Percentiles rank a stretch among this genome's conserved stretches.
Evolutionary conservation across 1,140 invertebrate species (phyloP).

Genomic region (Medauroidea extradentata): DNA sequence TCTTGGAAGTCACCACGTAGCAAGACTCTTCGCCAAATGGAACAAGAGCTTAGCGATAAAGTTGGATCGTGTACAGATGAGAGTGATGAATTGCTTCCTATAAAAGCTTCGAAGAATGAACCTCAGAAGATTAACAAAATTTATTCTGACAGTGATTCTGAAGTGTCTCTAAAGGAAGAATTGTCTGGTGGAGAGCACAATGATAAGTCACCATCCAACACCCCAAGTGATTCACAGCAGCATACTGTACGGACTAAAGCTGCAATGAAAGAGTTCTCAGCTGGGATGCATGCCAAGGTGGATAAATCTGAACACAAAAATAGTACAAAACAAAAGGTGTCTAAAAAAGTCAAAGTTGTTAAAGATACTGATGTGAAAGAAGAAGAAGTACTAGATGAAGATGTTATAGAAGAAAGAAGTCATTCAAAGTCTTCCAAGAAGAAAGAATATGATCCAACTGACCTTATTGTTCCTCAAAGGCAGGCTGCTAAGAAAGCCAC

Average conservation of each 20-base stretch:
- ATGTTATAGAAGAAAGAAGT: conserved; percentile 46
- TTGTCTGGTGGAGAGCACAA: conserved; percentile 34
- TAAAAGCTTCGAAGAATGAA: conserved; percentile 42
- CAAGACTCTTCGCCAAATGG: conserved; percentile 61
- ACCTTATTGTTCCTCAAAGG: conserved; percentile 84
- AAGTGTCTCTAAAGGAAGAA: conserved; percentile 41
- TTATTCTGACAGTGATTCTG: conserved; percentile 68
- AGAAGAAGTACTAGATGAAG: conserved; percentile 39
- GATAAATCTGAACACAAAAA: conserved; percentile 46
- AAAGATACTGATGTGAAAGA: conserved; percentile 44
- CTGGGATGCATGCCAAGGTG: conserved; percentile 20
- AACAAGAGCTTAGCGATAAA: conserved; percentile 55
- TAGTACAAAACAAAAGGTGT: conserved; percentile 24
- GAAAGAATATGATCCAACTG: conserved; percentile 63
- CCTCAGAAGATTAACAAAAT: conserved; percentile 52
- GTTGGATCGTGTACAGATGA: conserved; percentile 51
- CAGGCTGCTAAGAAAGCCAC: conserved; percentile 87
- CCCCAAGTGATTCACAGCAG: conserved; percentile 40
- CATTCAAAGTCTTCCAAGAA: conserved; percentile 52
- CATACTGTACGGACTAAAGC: conserved; percentile 68
- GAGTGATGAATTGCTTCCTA: conserved; percentile 67
- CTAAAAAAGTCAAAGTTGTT: conserved; percentile 18
- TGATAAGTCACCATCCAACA: conserved; percentile 49
- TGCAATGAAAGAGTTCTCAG: conserved; percentile 73
- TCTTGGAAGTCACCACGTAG: conserved; percentile 45